phyloP scores from a whole-genome alignment of 2,113 vertebrate species.

The Rafetus swinhoei region DNA sequence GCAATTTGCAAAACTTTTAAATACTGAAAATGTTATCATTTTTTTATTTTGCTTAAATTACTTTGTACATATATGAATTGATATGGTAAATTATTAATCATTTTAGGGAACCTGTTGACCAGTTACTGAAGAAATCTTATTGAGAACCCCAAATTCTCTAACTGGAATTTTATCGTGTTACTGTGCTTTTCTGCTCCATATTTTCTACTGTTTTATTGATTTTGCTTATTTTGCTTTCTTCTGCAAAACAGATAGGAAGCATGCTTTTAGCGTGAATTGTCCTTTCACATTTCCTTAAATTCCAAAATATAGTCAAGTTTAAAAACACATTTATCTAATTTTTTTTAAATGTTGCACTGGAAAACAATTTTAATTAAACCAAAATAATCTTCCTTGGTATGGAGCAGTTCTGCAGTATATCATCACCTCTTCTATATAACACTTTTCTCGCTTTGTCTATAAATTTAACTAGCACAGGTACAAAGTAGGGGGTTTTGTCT shows the following conservation, averaged over 20 bases:
- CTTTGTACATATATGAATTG: conserved; percentile 30
- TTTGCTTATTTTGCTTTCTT: neutral
- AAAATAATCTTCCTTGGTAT: conserved; percentile 57
- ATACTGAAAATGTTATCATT: neutral
- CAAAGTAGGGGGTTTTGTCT: neutral
- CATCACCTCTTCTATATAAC: neutral
- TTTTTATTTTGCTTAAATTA: neutral
- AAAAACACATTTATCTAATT: conserved; percentile 54
- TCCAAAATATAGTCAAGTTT: conserved; percentile 30
- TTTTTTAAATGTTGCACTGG: conserved; percentile 17
- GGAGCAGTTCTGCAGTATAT: conserved; percentile 43
- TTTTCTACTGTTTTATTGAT: conserved; percentile 8
- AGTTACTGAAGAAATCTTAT: conserved; percentile 3
- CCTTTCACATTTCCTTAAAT: conserved; percentile 22
- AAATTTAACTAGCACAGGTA: conserved; percentile 16
- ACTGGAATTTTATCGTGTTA: neutral
- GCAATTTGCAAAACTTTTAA: conserved; percentile 57
- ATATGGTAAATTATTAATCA: conserved; percentile 42
- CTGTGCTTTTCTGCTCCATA: neutral
- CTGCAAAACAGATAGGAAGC: conserved; percentile 33
- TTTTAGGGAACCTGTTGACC: conserved; percentile 71
- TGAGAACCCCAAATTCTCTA: neutral
- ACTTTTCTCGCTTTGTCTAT: conserved; percentile 36
- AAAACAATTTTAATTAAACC: conserved; percentile 65
- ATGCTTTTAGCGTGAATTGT: conserved; percentile 20